Evolutionary conservation across 2,113 vertebrate species (phyloP), one percentile per base, ranked within the genome.

Genomic region (Heterotis niloticus): DNA sequence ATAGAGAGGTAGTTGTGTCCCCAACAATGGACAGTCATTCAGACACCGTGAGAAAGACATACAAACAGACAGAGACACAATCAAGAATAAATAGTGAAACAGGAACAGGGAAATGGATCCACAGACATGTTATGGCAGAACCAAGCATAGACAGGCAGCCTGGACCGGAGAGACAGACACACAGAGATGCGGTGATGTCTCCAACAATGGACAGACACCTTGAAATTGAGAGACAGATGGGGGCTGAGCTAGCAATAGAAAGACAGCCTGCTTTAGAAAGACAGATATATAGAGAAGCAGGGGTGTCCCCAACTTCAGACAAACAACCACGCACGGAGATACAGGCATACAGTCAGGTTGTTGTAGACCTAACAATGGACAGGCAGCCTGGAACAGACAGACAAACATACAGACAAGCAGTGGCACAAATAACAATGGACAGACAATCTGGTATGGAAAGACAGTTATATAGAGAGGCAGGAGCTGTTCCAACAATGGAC

Each of bases 351-450:
- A 72, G 23, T 23, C 70, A 54, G 5, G 26, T 57, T 57, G 71
- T 26, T n/a, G 71, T 57, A 13, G 51, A 54, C 71, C n/a, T 57
- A 57, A 56, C 71, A 9, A 76, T 74, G 64, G 72, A 65, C 28
- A 54, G 64, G 67, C 71, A 54, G 52, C 60, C 70, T 64, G 71
- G 51, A 57, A 10, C 52, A 24, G 23, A 10, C 52, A 74, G 71
- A 74, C 71, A 59, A 14, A 2, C 71, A 79, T 29, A 57, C 71
- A 79, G 64, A 5, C 71, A 79, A 26, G 73, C 62, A 75, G 64
- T 62, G 54, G 24, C 51, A 59, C 52, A 57, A 5, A 23, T 34
- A 78, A 23, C n/a, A 65, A 65, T 10, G 26, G 71, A 74, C 24
- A 59, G 16, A 14, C 71, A 17, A 54, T 14, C 54, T 57, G 71